Conservation (phyloP, 2,797 vertebrate species). For the Falco rusticolus region DNA sequence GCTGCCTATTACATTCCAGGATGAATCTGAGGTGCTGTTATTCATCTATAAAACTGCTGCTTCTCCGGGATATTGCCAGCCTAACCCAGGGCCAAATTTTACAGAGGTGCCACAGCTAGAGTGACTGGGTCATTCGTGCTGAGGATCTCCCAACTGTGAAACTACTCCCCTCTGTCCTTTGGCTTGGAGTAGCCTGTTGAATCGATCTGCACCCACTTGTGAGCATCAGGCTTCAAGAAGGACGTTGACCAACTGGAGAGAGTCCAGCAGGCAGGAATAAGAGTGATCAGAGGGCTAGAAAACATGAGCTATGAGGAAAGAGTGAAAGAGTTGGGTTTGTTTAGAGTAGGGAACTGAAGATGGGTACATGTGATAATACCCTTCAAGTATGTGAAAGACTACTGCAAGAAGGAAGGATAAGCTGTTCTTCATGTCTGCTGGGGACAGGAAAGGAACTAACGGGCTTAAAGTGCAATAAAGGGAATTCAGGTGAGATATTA, state of each 20-base stretch:
- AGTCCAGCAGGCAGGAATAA: not conserved
- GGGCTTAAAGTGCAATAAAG: not conserved
- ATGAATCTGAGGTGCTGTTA: not conserved
- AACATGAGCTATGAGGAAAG: conserved; percentile 38
- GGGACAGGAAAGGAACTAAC: not conserved
- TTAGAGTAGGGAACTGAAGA: conserved; percentile 49
- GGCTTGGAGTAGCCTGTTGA: not conserved
- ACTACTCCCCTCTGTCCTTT: not conserved
- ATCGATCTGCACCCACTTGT: not conserved
- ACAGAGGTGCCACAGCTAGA: not conserved
- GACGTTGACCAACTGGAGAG: conserved; percentile 28
- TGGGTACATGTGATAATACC: not conserved
- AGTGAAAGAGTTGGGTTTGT: conserved; percentile 4
- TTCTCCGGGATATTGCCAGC: not conserved
- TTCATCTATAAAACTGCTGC: not conserved
- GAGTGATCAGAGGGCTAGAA: conserved; percentile 10
- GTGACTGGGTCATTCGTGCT: not conserved
- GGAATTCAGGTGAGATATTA: not conserved
- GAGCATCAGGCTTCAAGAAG: not conserved
- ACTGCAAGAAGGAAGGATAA: conserved; percentile 1
- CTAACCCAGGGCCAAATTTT: not conserved
- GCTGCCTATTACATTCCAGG: not conserved
- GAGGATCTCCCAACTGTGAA: not conserved
- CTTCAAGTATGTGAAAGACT: conserved; percentile 13
- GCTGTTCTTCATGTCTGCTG: not conserved